phyloP scores from a whole-genome alignment of 2,797 vertebrate genomes.

The Rhabdophis nuchalis region DNA sequence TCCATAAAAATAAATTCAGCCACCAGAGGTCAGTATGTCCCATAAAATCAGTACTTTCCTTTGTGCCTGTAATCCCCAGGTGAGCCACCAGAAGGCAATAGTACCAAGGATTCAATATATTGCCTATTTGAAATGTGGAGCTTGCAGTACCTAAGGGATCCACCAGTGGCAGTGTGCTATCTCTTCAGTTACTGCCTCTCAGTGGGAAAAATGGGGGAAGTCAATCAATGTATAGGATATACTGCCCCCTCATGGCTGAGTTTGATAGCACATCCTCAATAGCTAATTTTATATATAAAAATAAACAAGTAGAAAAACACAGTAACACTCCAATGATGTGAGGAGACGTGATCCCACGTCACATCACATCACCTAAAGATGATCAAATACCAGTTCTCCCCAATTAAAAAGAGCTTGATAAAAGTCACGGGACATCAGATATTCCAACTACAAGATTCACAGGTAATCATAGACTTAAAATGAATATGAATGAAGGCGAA shows the following conservation, averaged over 20 bases:
- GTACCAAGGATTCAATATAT: background rate
- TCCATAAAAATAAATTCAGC: background rate
- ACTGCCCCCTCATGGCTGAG: background rate
- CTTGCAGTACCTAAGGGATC: background rate
- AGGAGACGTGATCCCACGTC: background rate
- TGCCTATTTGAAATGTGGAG: background rate
- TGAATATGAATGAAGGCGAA: background rate
- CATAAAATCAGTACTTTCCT: background rate
- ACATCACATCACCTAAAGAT: background rate
- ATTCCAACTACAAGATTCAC: background rate
- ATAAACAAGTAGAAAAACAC: background rate
- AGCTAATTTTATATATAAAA: background rate
- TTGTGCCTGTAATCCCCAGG: no score
- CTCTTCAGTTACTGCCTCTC: background rate
- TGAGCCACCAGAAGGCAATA: background rate
- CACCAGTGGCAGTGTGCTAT: background rate
- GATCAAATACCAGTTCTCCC: background rate
- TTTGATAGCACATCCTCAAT: background rate
- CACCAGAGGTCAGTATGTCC: background rate
- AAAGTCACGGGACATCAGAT: background rate
- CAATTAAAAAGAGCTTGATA: background rate
- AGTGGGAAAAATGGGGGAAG: background rate
- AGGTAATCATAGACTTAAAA: background rate
- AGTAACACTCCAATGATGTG: background rate
- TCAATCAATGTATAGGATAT: background rate